phyloP scores from a whole-genome alignment of 2,113 vertebrate species.

The Atlantisia rogersi region DNA sequence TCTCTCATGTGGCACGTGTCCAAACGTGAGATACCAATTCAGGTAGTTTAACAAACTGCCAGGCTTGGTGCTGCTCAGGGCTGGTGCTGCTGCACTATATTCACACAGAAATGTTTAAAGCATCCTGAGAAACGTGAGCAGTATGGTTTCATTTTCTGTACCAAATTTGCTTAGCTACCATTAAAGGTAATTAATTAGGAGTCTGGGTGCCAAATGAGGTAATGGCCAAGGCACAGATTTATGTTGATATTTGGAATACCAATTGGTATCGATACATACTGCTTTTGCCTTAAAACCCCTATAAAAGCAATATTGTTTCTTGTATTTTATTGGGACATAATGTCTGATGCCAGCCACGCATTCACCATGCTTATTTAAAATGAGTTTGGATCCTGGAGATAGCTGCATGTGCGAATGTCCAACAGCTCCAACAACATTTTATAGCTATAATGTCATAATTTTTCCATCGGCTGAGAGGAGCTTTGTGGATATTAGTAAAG shows the following conservation, averaged over 20 bases:
- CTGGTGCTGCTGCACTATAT: background rate
- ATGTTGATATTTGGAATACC: background rate
- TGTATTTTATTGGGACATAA: background rate
- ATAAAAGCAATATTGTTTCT: background rate
- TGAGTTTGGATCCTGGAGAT: background rate
- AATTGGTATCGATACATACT: background rate
- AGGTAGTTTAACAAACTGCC: background rate
- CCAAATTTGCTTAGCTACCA: background rate
- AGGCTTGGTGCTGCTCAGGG: background rate
- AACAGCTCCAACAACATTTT: background rate
- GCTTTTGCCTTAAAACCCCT: background rate
- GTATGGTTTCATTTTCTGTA: background rate
- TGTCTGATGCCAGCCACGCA: background rate
- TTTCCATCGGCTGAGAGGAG: background rate
- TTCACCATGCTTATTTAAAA: background rate
- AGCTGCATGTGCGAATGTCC: background rate
- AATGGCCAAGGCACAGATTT: background rate
- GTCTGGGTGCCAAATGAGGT: background rate
- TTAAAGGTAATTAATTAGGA: background rate
- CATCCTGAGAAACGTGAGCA: background rate
- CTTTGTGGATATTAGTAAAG: background rate
- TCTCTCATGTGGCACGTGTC: background rate
- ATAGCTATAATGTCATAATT: background rate
- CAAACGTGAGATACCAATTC: conserved; percentile 1
- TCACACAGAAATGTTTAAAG: background rate